These are phyloP conservation scores for Athalia circularis DNA, from an alignment of 2,888 invertebrate genomes.

Conservation along the genomic window DNA sequence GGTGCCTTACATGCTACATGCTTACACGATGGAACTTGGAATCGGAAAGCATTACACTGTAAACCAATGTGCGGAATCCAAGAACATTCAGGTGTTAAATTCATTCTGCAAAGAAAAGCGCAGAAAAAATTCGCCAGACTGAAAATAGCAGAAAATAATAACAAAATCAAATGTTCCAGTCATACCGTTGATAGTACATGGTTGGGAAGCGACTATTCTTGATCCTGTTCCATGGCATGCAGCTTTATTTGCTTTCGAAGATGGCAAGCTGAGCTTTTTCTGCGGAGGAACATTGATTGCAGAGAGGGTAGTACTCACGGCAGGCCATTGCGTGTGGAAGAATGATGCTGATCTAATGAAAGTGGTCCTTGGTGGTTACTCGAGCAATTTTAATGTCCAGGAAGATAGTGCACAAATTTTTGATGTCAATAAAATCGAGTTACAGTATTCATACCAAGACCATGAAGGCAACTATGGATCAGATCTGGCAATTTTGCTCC, in stretches of 20 bases:
- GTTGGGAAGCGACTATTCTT: slow-evolving; percentile 66
- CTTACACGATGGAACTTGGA: slow-evolving; percentile 73
- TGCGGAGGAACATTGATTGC: slow-evolving; percentile 78
- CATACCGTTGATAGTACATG: slow-evolving; percentile 71
- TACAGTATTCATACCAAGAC: slow-evolving; percentile 75
- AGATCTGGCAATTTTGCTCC: slow-evolving; percentile 76
- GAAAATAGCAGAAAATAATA: neutral
- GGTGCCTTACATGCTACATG: slow-evolving; percentile 65
- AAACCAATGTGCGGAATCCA: slow-evolving; percentile 66
- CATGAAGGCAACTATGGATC: slow-evolving; percentile 76
- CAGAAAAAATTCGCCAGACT: neutral
- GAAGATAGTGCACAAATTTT: slow-evolving; percentile 63
- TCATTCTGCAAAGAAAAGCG: neutral
- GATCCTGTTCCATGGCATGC: slow-evolving; percentile 78
- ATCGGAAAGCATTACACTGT: slow-evolving; percentile 68
- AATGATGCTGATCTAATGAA: slow-evolving; percentile 64
- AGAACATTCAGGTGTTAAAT: slow-evolving; percentile 53
- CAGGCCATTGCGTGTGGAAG: slow-evolving; percentile 74
- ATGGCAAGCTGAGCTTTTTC: slow-evolving; percentile 74
- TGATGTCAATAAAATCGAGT: slow-evolving; percentile 72
- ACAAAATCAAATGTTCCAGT: slow-evolving; percentile 46
- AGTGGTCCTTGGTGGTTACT: slow-evolving; percentile 69
- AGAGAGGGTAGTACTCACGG: slow-evolving; percentile 73
- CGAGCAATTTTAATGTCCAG: slow-evolving; percentile 64
- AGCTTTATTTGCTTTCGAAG: slow-evolving; percentile 74